Percentiles rank a stretch among this genome's conserved stretches.
These are phyloP conservation scores for Galeruca laticollis DNA, from an alignment of 2,888 invertebrate genomes.

Conservation along the genomic window DNA sequence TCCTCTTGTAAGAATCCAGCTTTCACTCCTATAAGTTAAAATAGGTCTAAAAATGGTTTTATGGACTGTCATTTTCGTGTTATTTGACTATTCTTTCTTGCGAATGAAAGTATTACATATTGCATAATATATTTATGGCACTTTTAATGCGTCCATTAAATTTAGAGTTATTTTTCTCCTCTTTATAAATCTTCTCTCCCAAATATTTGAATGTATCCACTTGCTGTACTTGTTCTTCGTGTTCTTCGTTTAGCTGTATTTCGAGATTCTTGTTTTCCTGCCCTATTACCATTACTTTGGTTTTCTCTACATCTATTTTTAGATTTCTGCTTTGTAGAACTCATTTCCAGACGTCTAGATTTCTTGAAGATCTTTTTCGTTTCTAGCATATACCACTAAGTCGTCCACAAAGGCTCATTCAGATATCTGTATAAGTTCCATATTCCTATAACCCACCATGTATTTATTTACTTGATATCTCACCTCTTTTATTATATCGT, in stretches of 20 bases:
- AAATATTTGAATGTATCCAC: background rate
- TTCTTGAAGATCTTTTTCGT: background rate
- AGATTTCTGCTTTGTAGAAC: background rate
- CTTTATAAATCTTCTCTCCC: background rate
- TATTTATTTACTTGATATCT: background rate
- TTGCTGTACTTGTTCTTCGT: background rate
- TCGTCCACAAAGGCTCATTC: background rate
- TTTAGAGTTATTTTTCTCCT: no score
- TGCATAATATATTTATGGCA: background rate
- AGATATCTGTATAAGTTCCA: background rate
- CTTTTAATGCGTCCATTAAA: background rate
- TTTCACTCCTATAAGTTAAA: no score
- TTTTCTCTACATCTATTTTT: background rate
- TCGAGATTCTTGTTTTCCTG: background rate
- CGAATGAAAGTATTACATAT: background rate
- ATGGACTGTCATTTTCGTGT: background rate
- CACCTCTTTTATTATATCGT: background rate
- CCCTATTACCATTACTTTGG: background rate
- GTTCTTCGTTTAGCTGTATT: background rate
- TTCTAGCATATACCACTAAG: no score
- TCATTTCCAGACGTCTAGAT: background rate
- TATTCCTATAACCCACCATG: background rate
- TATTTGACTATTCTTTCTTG: background rate
- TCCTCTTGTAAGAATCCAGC: no score
- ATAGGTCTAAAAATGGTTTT: no score